A percentile compares a stretch with the other conserved stretches of the same genome.
Conservation (phyloP, 2,888 invertebrate genomes). For the Eutolmus rufibarbis region DNA sequence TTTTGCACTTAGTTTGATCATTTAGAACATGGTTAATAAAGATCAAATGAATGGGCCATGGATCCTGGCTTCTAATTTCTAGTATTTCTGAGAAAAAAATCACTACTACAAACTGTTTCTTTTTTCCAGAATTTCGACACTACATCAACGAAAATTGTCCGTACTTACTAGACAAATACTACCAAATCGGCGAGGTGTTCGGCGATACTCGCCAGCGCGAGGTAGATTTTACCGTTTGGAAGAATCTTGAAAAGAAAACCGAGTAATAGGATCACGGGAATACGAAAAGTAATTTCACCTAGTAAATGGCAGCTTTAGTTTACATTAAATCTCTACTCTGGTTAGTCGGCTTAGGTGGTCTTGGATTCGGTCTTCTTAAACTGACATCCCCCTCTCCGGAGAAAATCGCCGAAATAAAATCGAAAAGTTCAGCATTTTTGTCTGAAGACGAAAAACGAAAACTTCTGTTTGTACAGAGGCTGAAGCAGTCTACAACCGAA, state of each 20-base stretch:
- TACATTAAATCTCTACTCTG: slow-evolving; percentile 66
- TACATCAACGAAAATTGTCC: slow-evolving; percentile 74
- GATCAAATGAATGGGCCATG: too few species aligned
- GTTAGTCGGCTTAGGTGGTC: slow-evolving; percentile 68
- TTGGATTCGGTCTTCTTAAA: slow-evolving; percentile 70
- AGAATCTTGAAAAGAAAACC: slow-evolving; percentile 50
- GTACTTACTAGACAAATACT: slow-evolving; percentile 72
- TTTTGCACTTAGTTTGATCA: too few species aligned
- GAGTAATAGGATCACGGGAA: slow-evolving; percentile 49
- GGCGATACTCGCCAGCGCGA: slow-evolving; percentile 65
- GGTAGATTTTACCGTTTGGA: slow-evolving; percentile 68
- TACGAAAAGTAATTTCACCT: slow-evolving; percentile 13
- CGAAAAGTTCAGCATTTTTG: slow-evolving; percentile 45
- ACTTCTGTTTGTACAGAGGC: slow-evolving; percentile 54
- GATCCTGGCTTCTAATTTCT: too few species aligned
- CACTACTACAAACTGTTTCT: not conserved
- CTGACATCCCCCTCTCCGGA: slow-evolving; percentile 66
- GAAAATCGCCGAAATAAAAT: slow-evolving; percentile 56
- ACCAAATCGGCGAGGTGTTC: slow-evolving; percentile 72
- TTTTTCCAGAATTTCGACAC: slow-evolving; percentile 73
- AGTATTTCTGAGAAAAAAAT: not conserved
- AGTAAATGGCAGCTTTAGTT: slow-evolving; percentile 57
- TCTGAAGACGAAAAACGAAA: slow-evolving; percentile 55
- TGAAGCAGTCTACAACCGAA: slow-evolving; percentile 53
- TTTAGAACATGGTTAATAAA: too few species aligned